These are phyloP conservation scores for Rhinogobio ventralis DNA, from an alignment of 2,797 vertebrate genomes.

Conservation along the genomic window DNA sequence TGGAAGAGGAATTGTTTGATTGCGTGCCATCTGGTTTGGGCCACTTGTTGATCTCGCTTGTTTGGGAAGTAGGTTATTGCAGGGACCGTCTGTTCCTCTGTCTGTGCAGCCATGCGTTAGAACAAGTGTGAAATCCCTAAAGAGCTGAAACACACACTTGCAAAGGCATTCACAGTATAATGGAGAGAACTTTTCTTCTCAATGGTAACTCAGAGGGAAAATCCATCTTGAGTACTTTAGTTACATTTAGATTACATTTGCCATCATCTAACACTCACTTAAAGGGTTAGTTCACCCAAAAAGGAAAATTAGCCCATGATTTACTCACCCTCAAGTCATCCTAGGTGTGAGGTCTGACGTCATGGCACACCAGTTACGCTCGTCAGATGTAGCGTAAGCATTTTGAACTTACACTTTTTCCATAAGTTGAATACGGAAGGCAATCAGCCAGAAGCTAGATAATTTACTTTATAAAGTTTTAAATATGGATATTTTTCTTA, in stretches of 20 bases:
- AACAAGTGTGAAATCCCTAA: conserved; percentile 69
- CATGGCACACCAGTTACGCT: no score
- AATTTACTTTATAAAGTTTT: no score
- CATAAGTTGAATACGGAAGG: no score
- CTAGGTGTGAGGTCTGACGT: no score
- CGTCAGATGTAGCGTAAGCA: no score
- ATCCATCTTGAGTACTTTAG: not conserved
- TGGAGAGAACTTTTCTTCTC: not conserved
- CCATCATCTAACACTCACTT: not conserved
- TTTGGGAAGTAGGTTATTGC: conserved; percentile 67
- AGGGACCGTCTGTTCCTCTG: conserved; percentile 68
- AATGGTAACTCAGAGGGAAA: not conserved
- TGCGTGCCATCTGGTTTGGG: conserved; percentile 72
- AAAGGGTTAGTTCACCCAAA: no score
- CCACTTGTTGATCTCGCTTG: conserved; percentile 65
- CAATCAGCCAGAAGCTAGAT: no score
- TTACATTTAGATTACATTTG: not conserved
- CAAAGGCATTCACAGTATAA: conserved; percentile 3
- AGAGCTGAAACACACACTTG: conserved; percentile 6
- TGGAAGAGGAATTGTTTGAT: conserved; percentile 46
- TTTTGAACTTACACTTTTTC: no score
- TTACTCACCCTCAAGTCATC: no score
- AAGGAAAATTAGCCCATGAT: no score
- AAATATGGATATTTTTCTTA: no score
- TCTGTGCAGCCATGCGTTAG: conserved; percentile 63